Evolutionary conservation across 1,140 invertebrate genomes (phyloP).

Genomic region (Cephus cinctus): DNA sequence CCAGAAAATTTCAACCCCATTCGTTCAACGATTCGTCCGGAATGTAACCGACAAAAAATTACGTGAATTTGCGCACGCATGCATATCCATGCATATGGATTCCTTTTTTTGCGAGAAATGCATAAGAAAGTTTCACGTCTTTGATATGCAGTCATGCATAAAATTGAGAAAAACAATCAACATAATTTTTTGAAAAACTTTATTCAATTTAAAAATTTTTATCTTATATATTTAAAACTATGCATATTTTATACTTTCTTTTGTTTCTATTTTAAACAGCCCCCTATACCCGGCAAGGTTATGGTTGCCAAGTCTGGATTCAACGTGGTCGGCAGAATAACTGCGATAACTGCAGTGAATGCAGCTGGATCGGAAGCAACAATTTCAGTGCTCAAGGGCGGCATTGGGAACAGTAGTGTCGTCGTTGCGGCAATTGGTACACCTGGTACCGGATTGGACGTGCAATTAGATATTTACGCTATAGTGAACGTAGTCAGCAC

Average conservation of each 20-base stretch:
- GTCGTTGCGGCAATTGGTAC: slow-evolving; percentile 6
- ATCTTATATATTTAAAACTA: background rate
- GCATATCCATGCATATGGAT: too few relatives aligned
- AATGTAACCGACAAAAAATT: too few relatives aligned
- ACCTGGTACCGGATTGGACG: slow-evolving; percentile 4
- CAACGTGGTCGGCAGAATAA: slow-evolving; percentile 13
- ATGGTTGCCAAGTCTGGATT: slow-evolving; percentile 3
- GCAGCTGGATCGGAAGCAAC: slow-evolving; percentile 6
- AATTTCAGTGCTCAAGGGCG: slow-evolving; percentile 11
- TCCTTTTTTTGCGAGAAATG: too few relatives aligned
- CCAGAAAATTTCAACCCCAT: too few relatives aligned
- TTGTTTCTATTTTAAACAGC: slow-evolving; percentile 21
- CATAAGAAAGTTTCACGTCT: too few relatives aligned
- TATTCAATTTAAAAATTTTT: too few relatives aligned
- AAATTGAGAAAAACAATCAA: too few relatives aligned
- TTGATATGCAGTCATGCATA: too few relatives aligned
- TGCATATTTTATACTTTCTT: slow-evolving; percentile 3
- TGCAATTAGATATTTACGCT: slow-evolving; percentile 16
- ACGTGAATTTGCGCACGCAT: too few relatives aligned
- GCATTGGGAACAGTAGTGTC: background rate
- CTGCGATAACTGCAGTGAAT: slow-evolving; percentile 15
- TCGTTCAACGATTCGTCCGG: too few relatives aligned
- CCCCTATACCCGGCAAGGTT: background rate
- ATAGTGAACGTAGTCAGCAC: background rate
- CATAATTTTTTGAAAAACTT: too few relatives aligned